Evolutionary conservation across 2,888 invertebrate genomes (phyloP), one percentile per base, ranked within the genome.

Genomic region (Paralinhomoeus sp.): DNA sequence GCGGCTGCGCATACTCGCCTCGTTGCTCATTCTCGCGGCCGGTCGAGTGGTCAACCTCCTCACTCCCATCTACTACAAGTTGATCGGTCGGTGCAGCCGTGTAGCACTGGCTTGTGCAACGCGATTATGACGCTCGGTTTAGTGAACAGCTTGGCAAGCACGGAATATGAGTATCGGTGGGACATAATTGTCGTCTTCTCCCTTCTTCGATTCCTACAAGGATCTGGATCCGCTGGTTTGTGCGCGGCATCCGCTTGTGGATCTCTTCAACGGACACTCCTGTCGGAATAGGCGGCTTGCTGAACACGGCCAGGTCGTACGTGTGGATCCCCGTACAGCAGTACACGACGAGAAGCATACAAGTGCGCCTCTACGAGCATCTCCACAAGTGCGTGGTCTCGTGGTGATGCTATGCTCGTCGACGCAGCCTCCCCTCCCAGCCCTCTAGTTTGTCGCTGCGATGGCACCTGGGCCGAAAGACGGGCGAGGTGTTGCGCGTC

Each of bases 311-410:
- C 15, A 72, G 91, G 36, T 77, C 80, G 0, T 83, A 84, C 60
- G 67, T 93, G 2, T 93, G 93, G 93, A 89, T 93, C 54, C 73
- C 75, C 55, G 80, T 93, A 39, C 84, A 89, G 56, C 93, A 93
- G 63, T 91, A 80, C 61, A 89, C 89, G 1, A 85, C 85, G 12
- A 72, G 85, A 49, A 83, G 87, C 66, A 74, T 89, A 44, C 80
- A 89, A 71, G 72, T 83, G 48, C 77, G 78, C 60, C 67, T 85
- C 23, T 37, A 37, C 22, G 7, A 13, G 15, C 37, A 37, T 21
- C 17, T 37, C 3, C 37, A 37, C 23, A 21, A 21, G 37, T 37
- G 22, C 5, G 37, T 24, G 20, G 18, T 5, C 12, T 27, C 7
- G 27, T 9, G 27, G 27, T 27, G 12, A 12, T 9, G 12, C 5